Conservation (phyloP, 2,113 vertebrate genomes). For the Hepsetus odoe region DNA sequence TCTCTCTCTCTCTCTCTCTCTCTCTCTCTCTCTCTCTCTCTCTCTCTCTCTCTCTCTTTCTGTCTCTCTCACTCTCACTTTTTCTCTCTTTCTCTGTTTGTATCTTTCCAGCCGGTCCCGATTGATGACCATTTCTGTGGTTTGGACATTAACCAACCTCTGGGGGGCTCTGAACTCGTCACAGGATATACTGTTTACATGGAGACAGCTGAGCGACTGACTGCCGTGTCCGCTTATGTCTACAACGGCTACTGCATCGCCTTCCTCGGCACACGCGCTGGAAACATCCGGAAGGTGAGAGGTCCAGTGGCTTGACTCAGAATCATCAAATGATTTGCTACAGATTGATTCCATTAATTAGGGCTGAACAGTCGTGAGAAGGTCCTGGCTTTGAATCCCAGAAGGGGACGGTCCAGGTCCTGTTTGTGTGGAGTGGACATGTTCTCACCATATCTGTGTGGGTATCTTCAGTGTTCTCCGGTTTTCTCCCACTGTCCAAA, state of each 20-base stretch:
- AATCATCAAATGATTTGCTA: too few relatives aligned
- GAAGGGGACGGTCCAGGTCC: too few relatives aligned
- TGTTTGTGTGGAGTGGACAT: too few relatives aligned
- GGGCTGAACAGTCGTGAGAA: too few relatives aligned
- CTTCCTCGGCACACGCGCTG: slow-evolving; percentile 89
- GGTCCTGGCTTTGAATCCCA: too few relatives aligned
- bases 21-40: too few relatives aligned
- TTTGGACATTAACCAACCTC: slow-evolving; percentile 95
- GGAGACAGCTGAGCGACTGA: slow-evolving; percentile 88
- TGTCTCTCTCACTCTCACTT: slow-evolving; percentile 3
- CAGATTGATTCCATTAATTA: too few relatives aligned
- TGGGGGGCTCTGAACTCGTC: slow-evolving; percentile 89
- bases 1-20: too few relatives aligned
- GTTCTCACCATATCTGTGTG: too few relatives aligned
- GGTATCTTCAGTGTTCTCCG: too few relatives aligned
- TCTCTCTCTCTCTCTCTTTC: slow-evolving; percentile 16
- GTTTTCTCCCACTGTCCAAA: too few relatives aligned
- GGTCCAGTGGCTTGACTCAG: too few relatives aligned
- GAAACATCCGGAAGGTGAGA: slow-evolving; percentile 92
- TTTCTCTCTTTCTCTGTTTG: neutral
- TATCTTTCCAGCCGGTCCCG: slow-evolving; percentile 85
- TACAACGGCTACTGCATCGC: slow-evolving; percentile 91
- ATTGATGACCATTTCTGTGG: slow-evolving; percentile 97
- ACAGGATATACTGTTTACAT: slow-evolving; percentile 84
- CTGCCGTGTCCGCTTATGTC: slow-evolving; percentile 87